Base-by-base conservation (phyloP, 2,113 vertebrate genomes). In the Chrysochloris asiatica region DNA sequence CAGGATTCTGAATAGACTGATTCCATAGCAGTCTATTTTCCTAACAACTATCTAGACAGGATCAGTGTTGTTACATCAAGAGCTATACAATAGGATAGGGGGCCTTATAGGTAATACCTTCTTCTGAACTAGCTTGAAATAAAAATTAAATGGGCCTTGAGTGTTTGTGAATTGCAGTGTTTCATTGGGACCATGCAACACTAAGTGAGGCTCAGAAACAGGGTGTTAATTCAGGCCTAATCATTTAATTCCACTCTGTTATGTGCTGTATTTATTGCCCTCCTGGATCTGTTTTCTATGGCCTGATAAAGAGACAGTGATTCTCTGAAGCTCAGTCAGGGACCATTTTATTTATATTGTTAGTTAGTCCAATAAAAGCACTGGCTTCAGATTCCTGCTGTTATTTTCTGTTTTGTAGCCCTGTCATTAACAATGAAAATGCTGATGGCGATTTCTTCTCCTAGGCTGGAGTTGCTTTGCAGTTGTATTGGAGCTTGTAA, bases 301-400 rank as follows among this genome's bases (percentile, higher is more conserved):
- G 97, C 95, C 90, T 97, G 97, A 97, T 97, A 97, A 97, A 97
- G 96, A 96, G 96, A 96, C 92, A 95, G 96, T 95, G 95, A 96
- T 95, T 96, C 94, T 97, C 96, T 97, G 96, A 97, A 96, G 93
- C 97, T 97, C 97, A 97, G 95, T 97, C 96, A 97, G 96, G 91
- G 96, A 93, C 96, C 97, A 96, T 95, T 97, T 97, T 97, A 97
- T 98, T 98, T 98, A 98, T 98, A 97, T 97, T 94, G 96, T 98
- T 98, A 97, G 97, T 97, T 98, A 97, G 95, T 95, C 97, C 96
- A 96, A 94, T 97, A 97, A 97, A 97, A 96, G 92, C 95, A 86
- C 89, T 76, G 92, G 95, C 94, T 96, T 50, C 43, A 92, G 96
- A 83, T 94, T 96, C 95, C 95, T 93, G 93, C 95, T 97, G 97